These are phyloP conservation scores for Gallinago stenura DNA, from an alignment of 2,797 vertebrate genomes.

Conservation along the genomic window DNA sequence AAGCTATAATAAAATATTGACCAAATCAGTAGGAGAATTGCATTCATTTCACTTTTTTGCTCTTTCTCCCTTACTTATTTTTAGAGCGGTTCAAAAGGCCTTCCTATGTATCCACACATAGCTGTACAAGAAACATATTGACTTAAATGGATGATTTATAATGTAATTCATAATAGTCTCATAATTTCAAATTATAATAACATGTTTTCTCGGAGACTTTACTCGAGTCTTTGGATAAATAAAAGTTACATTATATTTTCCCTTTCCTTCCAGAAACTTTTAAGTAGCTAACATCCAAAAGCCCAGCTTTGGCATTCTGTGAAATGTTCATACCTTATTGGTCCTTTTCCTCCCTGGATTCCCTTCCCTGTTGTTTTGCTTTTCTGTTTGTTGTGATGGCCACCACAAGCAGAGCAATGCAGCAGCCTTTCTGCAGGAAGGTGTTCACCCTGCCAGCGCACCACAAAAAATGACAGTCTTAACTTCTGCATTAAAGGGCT, in stretches of 20 bases:
- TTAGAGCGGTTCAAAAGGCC: background rate
- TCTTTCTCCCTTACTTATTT: constrained; percentile 7
- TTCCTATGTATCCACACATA: background rate
- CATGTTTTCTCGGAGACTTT: background rate
- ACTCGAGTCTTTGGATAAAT: background rate
- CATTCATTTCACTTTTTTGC: background rate
- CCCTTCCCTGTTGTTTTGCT: background rate
- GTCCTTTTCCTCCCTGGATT: background rate
- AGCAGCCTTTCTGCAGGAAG: background rate
- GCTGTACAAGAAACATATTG: background rate
- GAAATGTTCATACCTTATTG: background rate
- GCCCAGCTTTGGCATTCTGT: background rate
- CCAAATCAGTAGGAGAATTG: constrained; percentile 1
- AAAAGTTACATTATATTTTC: background rate
- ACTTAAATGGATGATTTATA: background rate
- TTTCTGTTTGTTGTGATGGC: background rate
- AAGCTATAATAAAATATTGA: constrained; percentile 54
- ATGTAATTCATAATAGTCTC: background rate
- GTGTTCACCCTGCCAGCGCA: background rate
- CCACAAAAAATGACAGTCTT: background rate
- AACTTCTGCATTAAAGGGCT: background rate
- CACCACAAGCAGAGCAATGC: background rate
- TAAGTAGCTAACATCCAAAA: background rate
- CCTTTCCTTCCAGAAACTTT: background rate
- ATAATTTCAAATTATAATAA: constrained; percentile 6